Conservation (phyloP, 1,140 invertebrate species). For the Papilio glaucus region DNA sequence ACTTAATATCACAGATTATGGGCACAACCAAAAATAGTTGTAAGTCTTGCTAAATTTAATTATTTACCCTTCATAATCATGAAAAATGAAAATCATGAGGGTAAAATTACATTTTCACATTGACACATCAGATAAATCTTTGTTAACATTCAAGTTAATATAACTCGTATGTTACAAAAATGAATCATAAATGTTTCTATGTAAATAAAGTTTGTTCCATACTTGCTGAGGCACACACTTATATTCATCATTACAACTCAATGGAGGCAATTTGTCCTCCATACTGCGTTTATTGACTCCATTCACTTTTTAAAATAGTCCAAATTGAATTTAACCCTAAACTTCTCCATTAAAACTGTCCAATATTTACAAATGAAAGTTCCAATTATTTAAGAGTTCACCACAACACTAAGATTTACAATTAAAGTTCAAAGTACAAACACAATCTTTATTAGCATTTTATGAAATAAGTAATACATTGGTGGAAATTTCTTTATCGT, state of each 20-base stretch:
- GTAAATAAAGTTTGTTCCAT: background rate
- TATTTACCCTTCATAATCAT: slow-evolving; percentile 7
- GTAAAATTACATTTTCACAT: slow-evolving; percentile 10
- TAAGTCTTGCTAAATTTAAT: slow-evolving; percentile 24
- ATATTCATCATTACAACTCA: slow-evolving; percentile 11
- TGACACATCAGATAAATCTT: background rate
- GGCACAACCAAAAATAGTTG: slow-evolving; percentile 43
- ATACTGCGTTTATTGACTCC: slow-evolving; percentile 9
- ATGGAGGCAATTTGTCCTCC: slow-evolving; percentile 19
- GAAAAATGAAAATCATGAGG: slow-evolving; percentile 3
- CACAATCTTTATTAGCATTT: slow-evolving; percentile 77
- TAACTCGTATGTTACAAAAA: background rate
- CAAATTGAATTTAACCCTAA: slow-evolving; percentile 28
- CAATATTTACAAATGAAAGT: slow-evolving; percentile 44
- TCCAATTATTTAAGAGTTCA: slow-evolving; percentile 60
- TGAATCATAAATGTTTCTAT: slow-evolving; percentile 4
- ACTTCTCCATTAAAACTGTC: slow-evolving; percentile 36
- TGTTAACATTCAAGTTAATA: slow-evolving; percentile 7
- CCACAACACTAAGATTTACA: slow-evolving; percentile 74
- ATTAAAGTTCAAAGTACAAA: slow-evolving; percentile 82
- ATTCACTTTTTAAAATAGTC: slow-evolving; percentile 35
- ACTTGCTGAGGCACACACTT: slow-evolving; percentile 1
- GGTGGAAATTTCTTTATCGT: slow-evolving; percentile 69
- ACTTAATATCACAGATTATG: slow-evolving; percentile 51
- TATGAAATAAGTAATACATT: slow-evolving; percentile 74